These are phyloP conservation scores for Cacoxenus indagator DNA, from an alignment of 2,888 invertebrate species.

Conservation along the genomic window DNA sequence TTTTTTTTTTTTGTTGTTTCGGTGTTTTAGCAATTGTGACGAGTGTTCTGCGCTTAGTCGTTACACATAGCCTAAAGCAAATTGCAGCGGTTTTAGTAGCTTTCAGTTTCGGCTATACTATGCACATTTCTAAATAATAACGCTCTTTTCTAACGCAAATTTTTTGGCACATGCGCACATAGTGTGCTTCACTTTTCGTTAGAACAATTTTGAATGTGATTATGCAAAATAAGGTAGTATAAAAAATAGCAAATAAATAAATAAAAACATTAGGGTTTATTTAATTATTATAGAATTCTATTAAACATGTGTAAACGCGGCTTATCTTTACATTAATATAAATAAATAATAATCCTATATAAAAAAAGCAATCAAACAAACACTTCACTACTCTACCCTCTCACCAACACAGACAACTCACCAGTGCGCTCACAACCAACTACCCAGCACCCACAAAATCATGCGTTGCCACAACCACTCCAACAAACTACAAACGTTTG, in stretches of 20 bases:
- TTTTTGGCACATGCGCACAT: conserved; percentile 6
- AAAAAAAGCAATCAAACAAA: conserved; percentile 7
- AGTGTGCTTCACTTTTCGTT: conserved; percentile 29
- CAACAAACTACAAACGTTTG: neutral
- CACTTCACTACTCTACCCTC: too few relatives aligned
- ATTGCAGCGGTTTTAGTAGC: too few relatives aligned
- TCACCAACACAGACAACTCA: neutral
- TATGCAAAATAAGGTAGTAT: neutral
- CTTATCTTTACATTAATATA: too few relatives aligned
- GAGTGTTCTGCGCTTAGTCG: too few relatives aligned
- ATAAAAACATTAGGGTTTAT: neutral
- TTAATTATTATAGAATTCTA: too few relatives aligned
- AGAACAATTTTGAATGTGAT: conserved; percentile 20
- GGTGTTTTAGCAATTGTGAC: too few relatives aligned
- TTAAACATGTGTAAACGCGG: too few relatives aligned
- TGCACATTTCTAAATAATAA: too few relatives aligned
- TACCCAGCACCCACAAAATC: neutral
- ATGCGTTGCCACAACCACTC: neutral
- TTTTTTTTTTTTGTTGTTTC: too few relatives aligned
- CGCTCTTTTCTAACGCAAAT: conserved; percentile 21
- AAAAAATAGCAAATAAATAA: neutral
- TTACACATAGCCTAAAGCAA: too few relatives aligned
- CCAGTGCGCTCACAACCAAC: neutral
- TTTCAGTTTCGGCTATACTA: too few relatives aligned
- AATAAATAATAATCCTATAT: too few relatives aligned